These are phyloP conservation scores for Frieseomelitta varia DNA, from an alignment of 1,140 invertebrate genomes.

Conservation along the genomic window DNA sequence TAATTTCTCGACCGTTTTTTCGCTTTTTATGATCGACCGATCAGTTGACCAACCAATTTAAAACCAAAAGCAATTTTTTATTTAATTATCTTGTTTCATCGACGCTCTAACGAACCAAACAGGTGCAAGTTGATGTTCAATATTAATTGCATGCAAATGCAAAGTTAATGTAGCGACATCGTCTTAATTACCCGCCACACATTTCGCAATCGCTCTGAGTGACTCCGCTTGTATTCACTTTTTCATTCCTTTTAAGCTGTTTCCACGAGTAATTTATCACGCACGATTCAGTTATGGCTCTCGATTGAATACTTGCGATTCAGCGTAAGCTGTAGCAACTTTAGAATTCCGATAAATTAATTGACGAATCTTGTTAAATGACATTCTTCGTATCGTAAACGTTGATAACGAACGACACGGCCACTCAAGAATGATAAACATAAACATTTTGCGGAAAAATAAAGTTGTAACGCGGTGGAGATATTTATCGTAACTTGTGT, in stretches of 20 bases:
- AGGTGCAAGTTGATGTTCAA: neutral
- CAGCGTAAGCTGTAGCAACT: neutral
- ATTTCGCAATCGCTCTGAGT: neutral
- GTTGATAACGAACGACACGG: neutral
- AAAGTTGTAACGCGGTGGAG: no score
- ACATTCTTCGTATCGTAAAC: neutral
- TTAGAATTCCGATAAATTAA: neutral
- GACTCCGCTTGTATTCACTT: neutral
- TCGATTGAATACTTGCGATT: neutral
- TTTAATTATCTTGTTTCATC: conserved; percentile 18
- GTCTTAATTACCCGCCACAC: conserved; percentile 17
- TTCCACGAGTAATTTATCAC: conserved; percentile 23
- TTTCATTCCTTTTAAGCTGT: conserved; percentile 12
- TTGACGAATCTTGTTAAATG: neutral
- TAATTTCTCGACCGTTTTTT: neutral
- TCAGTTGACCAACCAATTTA: neutral
- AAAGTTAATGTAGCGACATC: neutral
- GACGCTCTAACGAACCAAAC: neutral
- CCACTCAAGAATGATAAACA: no score
- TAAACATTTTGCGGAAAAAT: neutral
- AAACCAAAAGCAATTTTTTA: neutral
- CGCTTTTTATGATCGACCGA: neutral
- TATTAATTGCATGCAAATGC: conserved; percentile 27
- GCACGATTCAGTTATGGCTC: neutral
- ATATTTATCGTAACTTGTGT: neutral